A percentile compares a stretch with the other conserved stretches of the same genome.
phyloP scores from a whole-genome alignment of 2,797 vertebrate genomes.

The Oceanodroma leucorhoa region DNA sequence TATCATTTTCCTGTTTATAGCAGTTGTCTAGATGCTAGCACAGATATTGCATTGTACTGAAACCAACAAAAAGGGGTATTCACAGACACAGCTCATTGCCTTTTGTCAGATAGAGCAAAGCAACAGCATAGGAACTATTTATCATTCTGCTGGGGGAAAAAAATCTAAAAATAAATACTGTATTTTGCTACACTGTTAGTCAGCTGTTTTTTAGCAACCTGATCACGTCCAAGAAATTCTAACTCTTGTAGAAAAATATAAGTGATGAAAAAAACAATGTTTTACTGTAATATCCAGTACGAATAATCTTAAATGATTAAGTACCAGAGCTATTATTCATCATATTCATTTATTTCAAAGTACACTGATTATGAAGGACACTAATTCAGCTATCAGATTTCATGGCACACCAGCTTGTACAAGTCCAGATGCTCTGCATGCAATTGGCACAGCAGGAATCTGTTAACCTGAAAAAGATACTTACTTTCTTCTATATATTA shows the following conservation, averaged over 20 bases:
- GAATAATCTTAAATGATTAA: slow-evolving; percentile 3
- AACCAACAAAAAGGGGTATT: slow-evolving; percentile 51
- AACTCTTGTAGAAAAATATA: background rate
- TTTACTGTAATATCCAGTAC: slow-evolving; percentile 26
- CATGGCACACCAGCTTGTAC: background rate
- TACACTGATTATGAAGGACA: background rate
- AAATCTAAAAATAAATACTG: slow-evolving; percentile 31
- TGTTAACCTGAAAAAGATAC: background rate
- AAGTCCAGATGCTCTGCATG: background rate
- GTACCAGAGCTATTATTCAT: background rate
- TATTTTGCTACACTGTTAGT: slow-evolving; percentile 37
- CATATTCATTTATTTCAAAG: slow-evolving; percentile 11
- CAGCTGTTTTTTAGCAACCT: slow-evolving; percentile 39
- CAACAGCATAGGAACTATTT: slow-evolving; percentile 19
- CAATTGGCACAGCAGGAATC: background rate
- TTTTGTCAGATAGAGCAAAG: slow-evolving; percentile 16
- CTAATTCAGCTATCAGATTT: background rate
- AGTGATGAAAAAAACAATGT: background rate
- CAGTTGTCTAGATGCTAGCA: slow-evolving; percentile 38
- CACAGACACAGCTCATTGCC: slow-evolving; percentile 34
- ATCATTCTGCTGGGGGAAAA: background rate
- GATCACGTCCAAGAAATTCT: slow-evolving; percentile 18
- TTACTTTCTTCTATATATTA: background rate
- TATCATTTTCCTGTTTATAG: slow-evolving; percentile 20
- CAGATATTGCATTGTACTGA: slow-evolving; percentile 42